Base-by-base conservation (phyloP, 2,797 vertebrate genomes). In the Clarias platycephalus region DNA sequence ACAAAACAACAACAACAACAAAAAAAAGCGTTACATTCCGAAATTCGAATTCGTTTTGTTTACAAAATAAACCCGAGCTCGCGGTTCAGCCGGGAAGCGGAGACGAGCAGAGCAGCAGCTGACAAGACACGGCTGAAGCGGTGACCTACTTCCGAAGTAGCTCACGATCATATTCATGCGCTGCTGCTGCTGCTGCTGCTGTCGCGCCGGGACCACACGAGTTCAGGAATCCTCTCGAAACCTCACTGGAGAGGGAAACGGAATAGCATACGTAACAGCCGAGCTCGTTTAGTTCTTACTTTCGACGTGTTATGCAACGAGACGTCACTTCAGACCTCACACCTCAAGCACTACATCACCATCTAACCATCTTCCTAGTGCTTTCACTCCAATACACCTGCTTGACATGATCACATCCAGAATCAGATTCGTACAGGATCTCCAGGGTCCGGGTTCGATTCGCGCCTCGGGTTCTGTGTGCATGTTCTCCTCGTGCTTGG, bases 131-230 rank as follows among this genome's bases (percentile, higher is more conserved):
- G 92, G 92, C 90, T 88, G 92, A 89, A 94, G 93, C 94, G 93
- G 93, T 95, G 95, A 96, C 95, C 95, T 96, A 96, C 95, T 95
- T 96, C 94, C 93, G 93, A 95, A 95, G 94, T 92, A 93, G 92
- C 92, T 91, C 93, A 91, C 94, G 94, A 94, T 94, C 91, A 94
- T 94, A 94, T 94, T 93, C 93, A 94, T 93, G 86, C 91, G 85
- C 88, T 84, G 91, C 91, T 88, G 90, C 74, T 90, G 93, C 74
- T 90, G 93, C 93, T 49, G 44, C 44, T 49, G 44, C 44, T 49
- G 90, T 74, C 90, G 93, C 93, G 90, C 92, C 92, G 94, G 94
- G 94, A 94, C 94, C 92, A 88, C 77, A 88, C 83, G 86, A 84
- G 62, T 84, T 68, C 31, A 74, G 34, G n/a, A n/a, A 44, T 24